Evolutionary conservation across 2,113 vertebrate species (phyloP), one percentile per base, ranked within the genome.

Genomic region (Microcebus griseorufus): DNA sequence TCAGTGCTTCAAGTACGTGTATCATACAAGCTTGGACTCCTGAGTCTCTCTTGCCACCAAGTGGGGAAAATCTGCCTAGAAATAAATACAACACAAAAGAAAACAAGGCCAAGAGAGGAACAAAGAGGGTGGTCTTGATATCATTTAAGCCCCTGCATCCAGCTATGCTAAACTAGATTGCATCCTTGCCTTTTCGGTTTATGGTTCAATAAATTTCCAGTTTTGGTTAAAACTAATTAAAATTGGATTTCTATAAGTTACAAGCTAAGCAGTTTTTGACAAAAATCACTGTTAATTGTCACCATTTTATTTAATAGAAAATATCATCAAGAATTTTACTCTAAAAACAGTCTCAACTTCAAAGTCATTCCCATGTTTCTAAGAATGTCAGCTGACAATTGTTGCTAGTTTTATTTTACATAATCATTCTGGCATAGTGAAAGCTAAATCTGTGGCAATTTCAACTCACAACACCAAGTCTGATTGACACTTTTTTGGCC

Each of bases 221-320:
- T 94, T 90, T 60, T 9, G 27, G 20, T 72, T 53, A 55, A 89
- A 95, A 95, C 29, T 42, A 92, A 85, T 76, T 93, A 67, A 87
- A 94, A 16, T 29, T 60, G 13, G 32, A 60, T 90, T 95, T 90
- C 64, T 90, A 78, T 95, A 72, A 80, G 81, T 94, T 93, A 37
- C 37, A 76, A 65, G 53, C 81, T 92, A 92, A 94, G 37, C 14
- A 73, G 83, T 25, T 51, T 18, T 25, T 81, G 0, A 62, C 17
- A 51, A 16, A 48, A 97, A 60, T 18, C 70, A 18, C 34, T 92
- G 32, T 37, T 75, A 87, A 75, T 64, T 58, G 48, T 37, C 84
- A 45, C 60, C 39, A 88, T 81, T 72, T 90, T 85, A 88, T 87
- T 32, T 79, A 58, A 79, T 65, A 95, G 80, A 92, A 90, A 95